Base-by-base conservation (phyloP, 2,888 invertebrate genomes). In the Strigamia maritima region DNA sequence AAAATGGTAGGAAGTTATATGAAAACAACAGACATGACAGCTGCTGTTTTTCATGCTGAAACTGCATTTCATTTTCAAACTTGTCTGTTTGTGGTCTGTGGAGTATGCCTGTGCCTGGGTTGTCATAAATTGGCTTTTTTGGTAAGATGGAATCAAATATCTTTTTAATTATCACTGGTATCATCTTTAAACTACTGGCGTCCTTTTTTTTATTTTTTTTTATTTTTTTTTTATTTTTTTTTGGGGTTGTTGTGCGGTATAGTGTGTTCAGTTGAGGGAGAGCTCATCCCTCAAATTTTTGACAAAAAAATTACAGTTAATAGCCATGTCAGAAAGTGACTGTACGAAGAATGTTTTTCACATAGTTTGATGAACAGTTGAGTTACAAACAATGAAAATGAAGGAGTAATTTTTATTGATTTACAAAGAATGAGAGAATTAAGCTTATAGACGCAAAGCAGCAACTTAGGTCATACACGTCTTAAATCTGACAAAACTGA, bases 251-350 rank as follows among this genome's bases (percentile, higher is more conserved):
- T 31, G 31, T n/a, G n/a, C n/a, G n/a, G n/a, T n/a, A n/a, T n/a
- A n/a, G n/a, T n/a, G n/a, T n/a, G n/a, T n/a, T n/a, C n/a, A n/a
- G 31, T 31, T 31, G 31, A 31, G 31, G 49, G 49, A 49, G 49
- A 49, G 2, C 49, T n/a, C 49, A 49, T 49, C 49, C 49, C 49
- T 49, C 49, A 49, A n/a, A 10, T 49, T 49, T 31, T 7, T 49
- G 49, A 49, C 49, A 49, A 49, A 49, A 49, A 49, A 49, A 49
- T 49, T 49, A 49, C 49, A 49, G 49, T 49, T 49, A 49, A 49
- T 49, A 49, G n/a, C 4, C 49, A 49, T 49, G 49, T 49, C 49
- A 49, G 12, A 49, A 10, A 49, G 8, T n/a, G n/a, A 6, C 16
- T n/a, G 49, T 49, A 10, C 12, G 16, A 6, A 10, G 49, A 49